These are phyloP conservation scores for Agrochola litura DNA, from an alignment of 2,888 invertebrate genomes.

Conservation along the genomic window DNA sequence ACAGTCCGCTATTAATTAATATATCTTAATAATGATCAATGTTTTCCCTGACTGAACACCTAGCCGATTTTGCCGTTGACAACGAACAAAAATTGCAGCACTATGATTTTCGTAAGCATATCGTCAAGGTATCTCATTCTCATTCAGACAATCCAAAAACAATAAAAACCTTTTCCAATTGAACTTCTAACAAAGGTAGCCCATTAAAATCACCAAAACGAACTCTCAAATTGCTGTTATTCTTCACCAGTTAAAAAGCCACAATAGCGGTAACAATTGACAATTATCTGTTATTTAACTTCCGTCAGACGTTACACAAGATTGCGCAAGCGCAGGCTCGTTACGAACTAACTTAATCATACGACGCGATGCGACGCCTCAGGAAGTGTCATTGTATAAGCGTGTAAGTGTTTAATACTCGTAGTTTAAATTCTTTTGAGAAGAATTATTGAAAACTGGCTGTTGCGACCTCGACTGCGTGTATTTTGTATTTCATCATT, in stretches of 20 bases:
- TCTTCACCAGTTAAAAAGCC: slow-evolving; percentile 37
- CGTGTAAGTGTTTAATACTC: background rate
- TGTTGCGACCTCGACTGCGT: background rate
- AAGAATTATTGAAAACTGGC: background rate
- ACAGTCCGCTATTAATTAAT: background rate
- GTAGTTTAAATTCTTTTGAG: background rate
- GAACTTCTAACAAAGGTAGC: background rate
- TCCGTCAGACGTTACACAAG: slow-evolving; percentile 43
- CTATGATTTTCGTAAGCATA: background rate
- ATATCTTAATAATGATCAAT: background rate
- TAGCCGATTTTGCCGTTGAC: background rate
- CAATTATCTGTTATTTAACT: slow-evolving; percentile 53
- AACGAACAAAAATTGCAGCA: background rate
- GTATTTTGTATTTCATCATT: background rate
- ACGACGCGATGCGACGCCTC: background rate
- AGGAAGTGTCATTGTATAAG: slow-evolving; percentile 38
- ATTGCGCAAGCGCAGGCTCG: slow-evolving; percentile 45
- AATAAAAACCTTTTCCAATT: background rate
- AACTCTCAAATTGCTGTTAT: background rate
- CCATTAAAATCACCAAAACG: background rate
- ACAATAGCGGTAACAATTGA: slow-evolving; percentile 32
- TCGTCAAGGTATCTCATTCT: background rate
- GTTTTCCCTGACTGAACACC: background rate
- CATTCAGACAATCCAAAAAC: background rate
- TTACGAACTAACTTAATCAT: slow-evolving; percentile 36